A percentile compares a stretch with the other conserved stretches of the same genome.
phyloP scores from a whole-genome alignment of 2,888 invertebrate genomes.

The Cephus nigrinus region DNA sequence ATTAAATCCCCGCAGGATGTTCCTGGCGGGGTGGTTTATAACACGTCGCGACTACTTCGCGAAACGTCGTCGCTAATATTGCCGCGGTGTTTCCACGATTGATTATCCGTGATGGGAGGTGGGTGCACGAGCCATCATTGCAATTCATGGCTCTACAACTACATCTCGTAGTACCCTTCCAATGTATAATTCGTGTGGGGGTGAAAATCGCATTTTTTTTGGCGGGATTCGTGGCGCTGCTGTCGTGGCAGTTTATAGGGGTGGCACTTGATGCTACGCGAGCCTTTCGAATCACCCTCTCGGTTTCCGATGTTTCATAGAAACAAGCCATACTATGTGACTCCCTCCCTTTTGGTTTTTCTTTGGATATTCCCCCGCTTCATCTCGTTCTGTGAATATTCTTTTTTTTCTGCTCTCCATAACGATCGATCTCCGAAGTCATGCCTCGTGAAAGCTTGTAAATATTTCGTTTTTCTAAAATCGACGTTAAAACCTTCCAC shows the following conservation, averaged over 20 bases:
- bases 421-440: not conserved
- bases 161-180: slow-evolving; percentile 55
- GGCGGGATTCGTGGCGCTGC: slow-evolving; percentile 61
- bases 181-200: slow-evolving; percentile 62
- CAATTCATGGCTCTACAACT: slow-evolving; percentile 63
- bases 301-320: not conserved
- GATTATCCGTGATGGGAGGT: slow-evolving; percentile 60
- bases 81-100: slow-evolving; percentile 63
- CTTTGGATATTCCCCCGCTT: not conserved
- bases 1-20: not conserved
- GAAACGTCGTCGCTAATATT: slow-evolving; percentile 26
- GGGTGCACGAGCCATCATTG: slow-evolving; percentile 63
- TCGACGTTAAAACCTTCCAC: not conserved
- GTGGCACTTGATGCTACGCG: not conserved
- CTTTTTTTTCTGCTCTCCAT: not conserved
- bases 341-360: not conserved
- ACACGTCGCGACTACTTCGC: not conserved
- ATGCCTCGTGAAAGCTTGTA: not conserved
- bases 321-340: not conserved
- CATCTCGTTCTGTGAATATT: not conserved
- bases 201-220: slow-evolving; percentile 61
- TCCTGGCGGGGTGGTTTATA: not conserved
- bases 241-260: slow-evolving; percentile 37
- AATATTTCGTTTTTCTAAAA: not conserved
- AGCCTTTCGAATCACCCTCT: not conserved